phyloP scores from a whole-genome alignment of 2,888 invertebrate species.

The Protonemura montana region DNA sequence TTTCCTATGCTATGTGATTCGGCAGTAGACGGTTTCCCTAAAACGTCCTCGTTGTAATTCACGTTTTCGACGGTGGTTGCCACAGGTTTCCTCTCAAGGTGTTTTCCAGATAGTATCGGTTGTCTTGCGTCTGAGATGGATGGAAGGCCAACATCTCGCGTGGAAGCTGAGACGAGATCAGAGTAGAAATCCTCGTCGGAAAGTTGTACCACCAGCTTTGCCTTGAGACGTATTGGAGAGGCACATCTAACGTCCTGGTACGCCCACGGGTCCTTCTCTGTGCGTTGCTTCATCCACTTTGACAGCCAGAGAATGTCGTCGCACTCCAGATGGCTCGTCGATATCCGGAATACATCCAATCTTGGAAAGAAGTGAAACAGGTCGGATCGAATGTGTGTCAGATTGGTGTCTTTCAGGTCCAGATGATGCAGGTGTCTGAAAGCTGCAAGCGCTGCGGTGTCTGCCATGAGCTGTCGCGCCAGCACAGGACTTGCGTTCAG shows the following conservation, averaged over 20 bases:
- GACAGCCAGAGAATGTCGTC: constrained; percentile 67
- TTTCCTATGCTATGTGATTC: constrained; percentile 13
- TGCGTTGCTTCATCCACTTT: constrained; percentile 70
- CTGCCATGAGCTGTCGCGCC: constrained; percentile 73
- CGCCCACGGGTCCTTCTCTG: constrained; percentile 56
- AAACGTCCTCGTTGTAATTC: neutral
- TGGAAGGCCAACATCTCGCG: constrained; percentile 23
- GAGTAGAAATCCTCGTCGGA: constrained; percentile 50
- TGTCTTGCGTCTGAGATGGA: neutral
- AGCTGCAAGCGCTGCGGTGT: constrained; percentile 75
- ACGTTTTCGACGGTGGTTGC: neutral
- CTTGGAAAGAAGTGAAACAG: constrained; percentile 74
- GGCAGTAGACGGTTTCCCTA: constrained; percentile 7
- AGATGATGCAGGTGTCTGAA: constrained; percentile 74
- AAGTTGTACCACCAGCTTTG: constrained; percentile 53
- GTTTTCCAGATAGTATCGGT: neutral
- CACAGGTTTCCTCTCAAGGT: neutral
- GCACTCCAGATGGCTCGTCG: constrained; percentile 78
- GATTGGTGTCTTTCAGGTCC: constrained; percentile 70
- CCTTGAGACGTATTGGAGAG: constrained; percentile 57
- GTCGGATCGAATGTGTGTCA: constrained; percentile 72
- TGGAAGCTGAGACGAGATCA: constrained; percentile 50
- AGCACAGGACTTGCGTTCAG: constrained; percentile 77
- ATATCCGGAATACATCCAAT: constrained; percentile 70
- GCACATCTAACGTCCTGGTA: constrained; percentile 58